A percentile compares a stretch with the other conserved stretches of the same genome.
Evolutionary conservation across 2,113 vertebrate species (phyloP).

Genomic region (Pungitius pungitius): DNA sequence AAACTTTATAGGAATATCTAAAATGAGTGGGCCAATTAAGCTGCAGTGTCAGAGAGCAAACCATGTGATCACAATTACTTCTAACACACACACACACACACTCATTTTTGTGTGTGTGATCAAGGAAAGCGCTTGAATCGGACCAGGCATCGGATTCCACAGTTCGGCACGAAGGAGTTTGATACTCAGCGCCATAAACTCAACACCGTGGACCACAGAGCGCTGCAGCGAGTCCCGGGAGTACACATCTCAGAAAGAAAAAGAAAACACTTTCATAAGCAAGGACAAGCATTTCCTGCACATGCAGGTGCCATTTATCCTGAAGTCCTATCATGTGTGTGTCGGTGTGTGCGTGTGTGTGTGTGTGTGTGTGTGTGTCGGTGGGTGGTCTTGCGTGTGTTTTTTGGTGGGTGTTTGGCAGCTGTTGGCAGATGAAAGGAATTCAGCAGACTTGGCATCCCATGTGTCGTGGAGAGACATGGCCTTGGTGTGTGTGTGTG

Average conservation of each 20-base stretch:
- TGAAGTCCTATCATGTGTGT: slow-evolving; percentile 41
- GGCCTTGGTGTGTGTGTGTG: slow-evolving; percentile 19
- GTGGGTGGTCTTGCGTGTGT: slow-evolving; percentile 54
- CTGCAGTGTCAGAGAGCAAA: slow-evolving; percentile 2
- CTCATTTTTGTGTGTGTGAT: neutral
- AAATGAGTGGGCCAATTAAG: neutral
- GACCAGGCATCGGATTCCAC: neutral
- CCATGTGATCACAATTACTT: slow-evolving; percentile 11
- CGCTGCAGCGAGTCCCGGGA: neutral
- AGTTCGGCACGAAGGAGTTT: neutral
- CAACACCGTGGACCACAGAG: neutral
- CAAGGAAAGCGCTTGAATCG: neutral
- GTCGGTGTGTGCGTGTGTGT: slow-evolving; percentile 47
- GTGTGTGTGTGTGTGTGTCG: slow-evolving; percentile 37
- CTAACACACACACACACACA: too few species aligned
- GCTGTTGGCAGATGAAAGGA: slow-evolving; percentile 75
- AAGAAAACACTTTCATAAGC: slow-evolving; percentile 29
- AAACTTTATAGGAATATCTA: neutral
- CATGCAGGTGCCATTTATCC: slow-evolving; percentile 61
- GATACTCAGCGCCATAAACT: too few species aligned
- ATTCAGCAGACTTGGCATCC: slow-evolving; percentile 65
- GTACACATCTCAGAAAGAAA: neutral
- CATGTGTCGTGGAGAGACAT: slow-evolving; percentile 50
- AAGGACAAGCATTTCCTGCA: slow-evolving; percentile 38
- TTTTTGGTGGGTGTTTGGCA: slow-evolving; percentile 71